Base-by-base conservation (phyloP, 2,888 invertebrate genomes). In the Amiota communis region DNA sequence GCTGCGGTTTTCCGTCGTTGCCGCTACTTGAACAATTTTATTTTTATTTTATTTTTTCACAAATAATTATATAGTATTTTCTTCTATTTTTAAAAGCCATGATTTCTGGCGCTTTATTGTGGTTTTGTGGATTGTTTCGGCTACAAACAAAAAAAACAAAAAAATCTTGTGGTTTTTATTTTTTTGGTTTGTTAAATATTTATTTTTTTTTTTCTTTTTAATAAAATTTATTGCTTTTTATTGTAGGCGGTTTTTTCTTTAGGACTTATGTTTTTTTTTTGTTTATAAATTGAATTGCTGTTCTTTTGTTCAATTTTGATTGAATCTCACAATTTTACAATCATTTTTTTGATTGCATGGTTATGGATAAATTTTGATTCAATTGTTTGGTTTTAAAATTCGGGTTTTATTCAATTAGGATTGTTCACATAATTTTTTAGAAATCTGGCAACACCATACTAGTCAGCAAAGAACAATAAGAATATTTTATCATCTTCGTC, bases 1-100 rank as follows among this genome's bases (percentile, higher is more conserved):
- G 72, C 69, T 76, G 74, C 56, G 57, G 47, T 71, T 73, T 71
- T 70, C 20, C 12, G 15, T 36, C 6, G 36, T 36, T 36, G 36
- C n/a, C 13, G n/a, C 49, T 23, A 11, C 53, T 13, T 23, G 51
- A n/a, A 13, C 51, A 65, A 65, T 46, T 17, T 36, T 63, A 36
- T 61, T 17, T 23, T 36, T 61, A 8, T 61, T 61, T 36, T 61
- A 8, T 13, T 23, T 13, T 23, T 61, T 51, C 13, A 12, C 49
- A 15, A 17, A 51, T 68, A 68, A 51, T 68, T 68, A 59, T 59
- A 59, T 10, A 15, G n/a, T 17, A 59, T n/a, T 63, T 23, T 17
- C 17, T 63, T 23, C 17, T 13, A 12, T 23, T 63, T 36, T 17
- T 20, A 9, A 12, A 17, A 1, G n/a, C 20, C 61, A 3, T 17